Percentiles rank a stretch among this genome's conserved stretches.
These are phyloP conservation scores for Onychorhynchus coronatus DNA, from an alignment of 2,113 vertebrate species.

Conservation along the genomic window DNA sequence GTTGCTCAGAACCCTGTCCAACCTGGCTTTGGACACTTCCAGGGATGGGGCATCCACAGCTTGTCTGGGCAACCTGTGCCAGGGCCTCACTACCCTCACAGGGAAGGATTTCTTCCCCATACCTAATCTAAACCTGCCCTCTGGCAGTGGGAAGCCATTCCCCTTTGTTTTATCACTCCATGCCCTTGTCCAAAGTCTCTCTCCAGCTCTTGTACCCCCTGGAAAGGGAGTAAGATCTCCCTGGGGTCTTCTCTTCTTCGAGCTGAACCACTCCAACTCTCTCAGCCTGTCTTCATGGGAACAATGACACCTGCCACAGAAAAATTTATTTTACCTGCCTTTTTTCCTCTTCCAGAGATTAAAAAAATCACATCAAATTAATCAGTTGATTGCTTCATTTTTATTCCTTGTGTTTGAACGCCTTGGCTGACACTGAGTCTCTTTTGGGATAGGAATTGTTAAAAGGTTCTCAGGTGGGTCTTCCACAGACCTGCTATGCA, in stretches of 20 bases:
- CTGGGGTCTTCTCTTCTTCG: background rate
- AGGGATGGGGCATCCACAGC: accelerated
- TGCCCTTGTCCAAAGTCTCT: background rate
- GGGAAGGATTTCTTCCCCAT: background rate
- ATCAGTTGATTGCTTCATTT: background rate
- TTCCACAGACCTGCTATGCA: background rate
- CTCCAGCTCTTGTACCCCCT: background rate
- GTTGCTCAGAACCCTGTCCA: background rate
- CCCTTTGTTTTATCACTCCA: background rate
- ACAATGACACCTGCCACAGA: background rate
- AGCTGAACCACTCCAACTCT: background rate
- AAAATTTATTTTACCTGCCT: background rate
- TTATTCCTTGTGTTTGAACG: background rate
- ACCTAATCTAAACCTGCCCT: background rate
- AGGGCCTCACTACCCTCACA: background rate
- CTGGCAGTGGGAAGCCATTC: background rate
- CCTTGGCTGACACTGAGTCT: background rate
- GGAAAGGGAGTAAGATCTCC: background rate
- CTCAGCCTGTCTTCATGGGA: background rate
- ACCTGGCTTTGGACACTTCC: background rate
- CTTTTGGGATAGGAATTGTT: background rate
- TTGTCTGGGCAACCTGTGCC: background rate
- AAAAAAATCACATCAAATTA: constrained; percentile 1
- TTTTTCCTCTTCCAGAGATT: background rate
- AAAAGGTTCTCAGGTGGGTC: background rate